phyloP scores from a whole-genome alignment of 2,888 invertebrate genomes.

The Norana najaformis region DNA sequence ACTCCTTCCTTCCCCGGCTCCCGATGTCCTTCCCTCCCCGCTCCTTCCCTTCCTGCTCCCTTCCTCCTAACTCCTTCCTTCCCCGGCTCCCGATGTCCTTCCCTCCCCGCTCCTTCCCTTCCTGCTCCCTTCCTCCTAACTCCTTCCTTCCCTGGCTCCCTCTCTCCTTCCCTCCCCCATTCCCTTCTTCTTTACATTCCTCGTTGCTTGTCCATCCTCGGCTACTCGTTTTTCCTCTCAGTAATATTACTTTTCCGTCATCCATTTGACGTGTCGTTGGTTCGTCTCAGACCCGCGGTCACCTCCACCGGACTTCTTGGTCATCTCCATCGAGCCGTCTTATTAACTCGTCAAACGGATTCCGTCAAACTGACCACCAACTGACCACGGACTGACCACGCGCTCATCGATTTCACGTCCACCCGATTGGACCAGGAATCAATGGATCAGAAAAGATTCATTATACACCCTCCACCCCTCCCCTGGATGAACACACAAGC shows the following conservation, averaged over 20 bases:
- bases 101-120: too few relatives aligned
- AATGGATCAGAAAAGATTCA: constrained; percentile 9
- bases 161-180: too few relatives aligned
- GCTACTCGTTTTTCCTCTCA: background rate
- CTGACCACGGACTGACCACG: background rate
- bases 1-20: too few relatives aligned
- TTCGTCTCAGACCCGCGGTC: background rate
- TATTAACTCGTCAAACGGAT: constrained; percentile 3
- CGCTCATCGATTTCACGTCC: background rate
- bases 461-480: background rate
- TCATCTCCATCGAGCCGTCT: background rate
- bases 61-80: background rate
- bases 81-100: too few relatives aligned
- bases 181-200: too few relatives aligned
- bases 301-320: background rate
- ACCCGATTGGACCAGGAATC: background rate
- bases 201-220: background rate
- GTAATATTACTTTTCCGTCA: background rate
- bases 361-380: background rate
- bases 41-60: background rate
- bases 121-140: background rate
- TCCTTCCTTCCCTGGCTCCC: background rate
- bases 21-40: background rate
- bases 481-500: too few relatives aligned
- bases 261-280: background rate